A percentile compares a stretch with the other conserved stretches of the same genome.
Evolutionary conservation across 2,113 vertebrate genomes (phyloP).

Genomic region (Chionodraco myersi): DNA sequence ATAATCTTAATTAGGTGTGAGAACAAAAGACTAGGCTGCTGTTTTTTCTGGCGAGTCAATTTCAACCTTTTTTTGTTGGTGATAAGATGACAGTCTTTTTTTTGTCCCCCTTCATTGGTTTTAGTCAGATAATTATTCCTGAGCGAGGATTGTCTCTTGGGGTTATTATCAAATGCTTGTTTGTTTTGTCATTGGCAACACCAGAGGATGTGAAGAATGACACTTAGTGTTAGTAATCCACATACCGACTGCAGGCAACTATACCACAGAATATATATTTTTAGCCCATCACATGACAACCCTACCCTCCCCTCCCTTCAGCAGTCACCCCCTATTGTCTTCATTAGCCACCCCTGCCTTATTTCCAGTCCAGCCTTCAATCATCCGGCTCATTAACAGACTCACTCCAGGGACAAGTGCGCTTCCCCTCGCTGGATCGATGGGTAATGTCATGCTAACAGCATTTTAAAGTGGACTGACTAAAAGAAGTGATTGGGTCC

Average conservation of each 20-base stretch:
- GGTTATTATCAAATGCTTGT: constrained; percentile 41
- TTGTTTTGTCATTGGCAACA: constrained; percentile 23
- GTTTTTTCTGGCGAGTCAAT: constrained; percentile 32
- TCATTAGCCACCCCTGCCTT: constrained; percentile 58
- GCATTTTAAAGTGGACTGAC: constrained; percentile 30
- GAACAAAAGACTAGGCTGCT: background rate
- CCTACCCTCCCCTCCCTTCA: background rate
- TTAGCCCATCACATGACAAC: constrained; percentile 35
- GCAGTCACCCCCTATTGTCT: constrained; percentile 34
- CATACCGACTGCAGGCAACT: constrained; percentile 18
- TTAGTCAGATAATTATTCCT: constrained; percentile 24
- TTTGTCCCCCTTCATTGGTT: constrained; percentile 56
- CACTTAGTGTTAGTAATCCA: constrained; percentile 20
- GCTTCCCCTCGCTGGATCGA: constrained; percentile 43
- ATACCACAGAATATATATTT: constrained; percentile 50
- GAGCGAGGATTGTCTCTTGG: constrained; percentile 10
- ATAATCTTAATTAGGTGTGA: constrained; percentile 8
- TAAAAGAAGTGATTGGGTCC: constrained; percentile 22
- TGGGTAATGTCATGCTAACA: constrained; percentile 41
- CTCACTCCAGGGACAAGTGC: constrained; percentile 44
- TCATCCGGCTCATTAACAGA: constrained; percentile 65
- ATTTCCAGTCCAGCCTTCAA: constrained; percentile 62
- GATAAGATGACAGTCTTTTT: constrained; percentile 31
- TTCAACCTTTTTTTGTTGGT: constrained; percentile 10
- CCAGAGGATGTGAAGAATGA: constrained; percentile 3